Conservation (phyloP, 2,797 vertebrate species). For the Vireo griseus region DNA sequence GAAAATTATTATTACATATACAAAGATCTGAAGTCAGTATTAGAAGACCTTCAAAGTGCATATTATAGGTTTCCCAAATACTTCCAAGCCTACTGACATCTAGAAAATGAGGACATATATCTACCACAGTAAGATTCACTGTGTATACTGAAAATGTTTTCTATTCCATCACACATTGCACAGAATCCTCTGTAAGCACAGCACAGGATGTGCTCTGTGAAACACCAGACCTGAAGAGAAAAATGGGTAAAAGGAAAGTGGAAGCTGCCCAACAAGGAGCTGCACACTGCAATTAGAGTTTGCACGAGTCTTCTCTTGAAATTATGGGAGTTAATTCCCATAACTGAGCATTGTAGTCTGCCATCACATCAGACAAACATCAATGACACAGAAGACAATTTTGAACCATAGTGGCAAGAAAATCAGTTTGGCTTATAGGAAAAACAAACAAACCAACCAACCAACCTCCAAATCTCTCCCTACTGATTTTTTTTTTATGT, state of each 20-base stretch:
- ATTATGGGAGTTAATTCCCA: neutral
- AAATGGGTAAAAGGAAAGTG: rapidly evolving
- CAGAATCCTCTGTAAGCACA: neutral
- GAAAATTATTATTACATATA: neutral
- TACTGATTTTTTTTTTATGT: rapidly evolving
- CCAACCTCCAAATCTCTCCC: too few species aligned
- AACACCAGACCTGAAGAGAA: neutral
- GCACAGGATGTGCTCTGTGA: neutral
- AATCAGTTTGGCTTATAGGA: neutral
- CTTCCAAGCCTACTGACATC: neutral
- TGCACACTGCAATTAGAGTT: neutral
- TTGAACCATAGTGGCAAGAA: neutral
- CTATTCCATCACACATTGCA: neutral
- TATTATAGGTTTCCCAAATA: neutral
- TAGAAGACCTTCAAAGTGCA: neutral
- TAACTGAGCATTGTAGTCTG: neutral
- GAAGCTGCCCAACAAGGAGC: neutral
- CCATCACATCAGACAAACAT: neutral
- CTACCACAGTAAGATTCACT: neutral
- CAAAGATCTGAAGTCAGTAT: neutral
- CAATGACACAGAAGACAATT: neutral
- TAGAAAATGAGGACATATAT: neutral
- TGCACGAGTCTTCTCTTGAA: neutral
- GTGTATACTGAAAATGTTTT: neutral
- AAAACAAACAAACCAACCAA: neutral